phyloP scores from a whole-genome alignment of 2,888 invertebrate genomes.

The Chrysodeixis includens region DNA sequence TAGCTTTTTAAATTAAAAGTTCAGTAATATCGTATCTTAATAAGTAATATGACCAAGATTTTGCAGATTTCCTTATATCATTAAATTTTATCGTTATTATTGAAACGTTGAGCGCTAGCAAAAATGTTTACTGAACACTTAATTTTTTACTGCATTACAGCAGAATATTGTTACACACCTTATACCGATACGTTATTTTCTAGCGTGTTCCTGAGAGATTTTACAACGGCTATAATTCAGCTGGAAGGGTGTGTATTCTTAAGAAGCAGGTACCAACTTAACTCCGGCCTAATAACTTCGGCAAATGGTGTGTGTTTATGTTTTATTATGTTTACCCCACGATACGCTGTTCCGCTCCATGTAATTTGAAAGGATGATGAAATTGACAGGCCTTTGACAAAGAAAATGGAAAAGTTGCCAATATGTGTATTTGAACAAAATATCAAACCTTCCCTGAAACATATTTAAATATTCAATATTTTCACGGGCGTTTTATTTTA shows the following conservation, averaged over 20 bases:
- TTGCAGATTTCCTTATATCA: neutral
- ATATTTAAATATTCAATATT: neutral
- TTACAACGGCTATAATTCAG: slow-evolving; percentile 50
- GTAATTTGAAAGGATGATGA: slow-evolving; percentile 43
- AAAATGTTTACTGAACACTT: slow-evolving; percentile 53
- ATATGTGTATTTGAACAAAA: slow-evolving; percentile 17
- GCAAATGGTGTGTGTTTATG: slow-evolving; percentile 40
- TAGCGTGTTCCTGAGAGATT: slow-evolving; percentile 44
- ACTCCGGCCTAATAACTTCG: slow-evolving; percentile 46
- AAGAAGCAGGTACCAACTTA: slow-evolving; percentile 36
- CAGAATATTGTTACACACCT: slow-evolving; percentile 24
- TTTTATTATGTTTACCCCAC: slow-evolving; percentile 47
- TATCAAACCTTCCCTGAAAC: slow-evolving; percentile 11
- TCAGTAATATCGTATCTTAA: slow-evolving; percentile 15
- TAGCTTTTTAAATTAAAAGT: neutral
- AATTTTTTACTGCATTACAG: slow-evolving; percentile 17
- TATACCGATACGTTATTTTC: slow-evolving; percentile 27
- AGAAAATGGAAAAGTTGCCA: slow-evolving; percentile 13
- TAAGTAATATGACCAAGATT: slow-evolving; percentile 28
- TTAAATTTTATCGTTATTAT: slow-evolving; percentile 41
- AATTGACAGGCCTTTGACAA: slow-evolving; percentile 30
- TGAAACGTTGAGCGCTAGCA: slow-evolving; percentile 64
- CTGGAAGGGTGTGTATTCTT: slow-evolving; percentile 33
- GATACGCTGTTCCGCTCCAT: slow-evolving; percentile 25
- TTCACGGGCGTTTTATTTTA: neutral